phyloP scores from a whole-genome alignment of 1,140 invertebrate species.

The Macrobrachium nipponense region DNA sequence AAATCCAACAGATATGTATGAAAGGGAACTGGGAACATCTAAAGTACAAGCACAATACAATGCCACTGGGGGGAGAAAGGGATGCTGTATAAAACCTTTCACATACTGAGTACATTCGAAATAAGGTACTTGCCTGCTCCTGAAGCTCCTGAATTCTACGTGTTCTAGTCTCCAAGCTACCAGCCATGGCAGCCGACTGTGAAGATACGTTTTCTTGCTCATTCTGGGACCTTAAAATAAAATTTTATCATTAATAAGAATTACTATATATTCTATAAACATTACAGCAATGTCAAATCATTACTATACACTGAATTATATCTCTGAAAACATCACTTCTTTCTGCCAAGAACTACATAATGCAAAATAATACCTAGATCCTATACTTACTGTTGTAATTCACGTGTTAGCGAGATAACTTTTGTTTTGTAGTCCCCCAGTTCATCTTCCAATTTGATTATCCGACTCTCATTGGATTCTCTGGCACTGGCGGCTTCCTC shows the following conservation, averaged over 20 bases:
- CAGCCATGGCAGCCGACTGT: constrained; percentile 49
- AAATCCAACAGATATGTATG: background rate
- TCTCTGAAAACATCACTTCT: no score
- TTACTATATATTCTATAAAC: background rate
- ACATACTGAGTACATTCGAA: background rate
- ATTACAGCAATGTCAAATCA: background rate
- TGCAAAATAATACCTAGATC: background rate
- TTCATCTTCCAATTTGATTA: constrained; percentile 22
- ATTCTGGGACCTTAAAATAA: constrained; percentile 31
- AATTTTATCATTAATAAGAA: background rate
- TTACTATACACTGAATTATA: background rate
- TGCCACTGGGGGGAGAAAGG: no score
- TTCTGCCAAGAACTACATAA: background rate
- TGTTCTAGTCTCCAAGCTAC: constrained; percentile 41
- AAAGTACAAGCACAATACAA: background rate
- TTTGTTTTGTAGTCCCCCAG: constrained; percentile 27
- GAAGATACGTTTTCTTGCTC: constrained; percentile 41
- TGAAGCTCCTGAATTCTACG: constrained; percentile 39
- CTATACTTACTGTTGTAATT: constrained; percentile 38
- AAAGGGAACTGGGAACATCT: background rate
- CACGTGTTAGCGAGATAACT: constrained; percentile 34
- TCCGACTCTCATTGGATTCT: constrained; percentile 21
- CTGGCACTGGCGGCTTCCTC: constrained; percentile 29
- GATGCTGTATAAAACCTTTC: background rate
- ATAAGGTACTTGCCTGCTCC: constrained; percentile 24